Evolutionary conservation across 1,140 invertebrate species (phyloP), one percentile per base, ranked within the genome.

Genomic region (Ceratoteleas bidentatus): DNA sequence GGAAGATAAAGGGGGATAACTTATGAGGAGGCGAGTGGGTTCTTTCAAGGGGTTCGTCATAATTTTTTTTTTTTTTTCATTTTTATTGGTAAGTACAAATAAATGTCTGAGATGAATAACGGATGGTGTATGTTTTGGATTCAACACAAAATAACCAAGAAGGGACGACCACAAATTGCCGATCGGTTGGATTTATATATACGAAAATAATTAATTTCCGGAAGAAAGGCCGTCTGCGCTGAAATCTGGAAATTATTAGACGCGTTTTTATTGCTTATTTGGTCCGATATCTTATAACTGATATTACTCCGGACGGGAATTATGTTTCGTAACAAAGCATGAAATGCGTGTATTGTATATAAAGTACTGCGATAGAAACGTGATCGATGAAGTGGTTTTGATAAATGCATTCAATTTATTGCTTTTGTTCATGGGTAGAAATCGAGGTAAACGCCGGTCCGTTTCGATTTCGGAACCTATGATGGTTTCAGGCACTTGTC

Each of bases 391-490:
- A 70, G 66, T 56, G 38, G 62, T 76, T 70, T 65, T 81, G 61
- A 70, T 74, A 75, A 61, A 81, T 81, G 60, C 66, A 81, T 72
- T 76, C 64, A 65, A 69, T 81, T 75, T 65, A 65, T 60, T 69
- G 65, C 53, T 64, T 75, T 70, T 65, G 60, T 70, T 81, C 65
- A 60, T 34, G 16, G 15, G 7, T 45, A 61, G 24, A 65, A 75
- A 65, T 47, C 58, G 49, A 70, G 40, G 47, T 32, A 65, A 38
- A 70, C 45, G 34, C 33, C 68, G 50, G 49, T 61, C 57, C 40
- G 24, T 32, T 70, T 64, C 49, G 50, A 64, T 65, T 40, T 54
- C 16, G 10, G 34, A 10, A 53, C 33, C 53, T 50, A 54, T 49
- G 13, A 62, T 70, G 54, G 33, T 64, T 58, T 49, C 15, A 64